Conservation (phyloP, 2,797 vertebrate genomes). For the Pterois miles region DNA sequence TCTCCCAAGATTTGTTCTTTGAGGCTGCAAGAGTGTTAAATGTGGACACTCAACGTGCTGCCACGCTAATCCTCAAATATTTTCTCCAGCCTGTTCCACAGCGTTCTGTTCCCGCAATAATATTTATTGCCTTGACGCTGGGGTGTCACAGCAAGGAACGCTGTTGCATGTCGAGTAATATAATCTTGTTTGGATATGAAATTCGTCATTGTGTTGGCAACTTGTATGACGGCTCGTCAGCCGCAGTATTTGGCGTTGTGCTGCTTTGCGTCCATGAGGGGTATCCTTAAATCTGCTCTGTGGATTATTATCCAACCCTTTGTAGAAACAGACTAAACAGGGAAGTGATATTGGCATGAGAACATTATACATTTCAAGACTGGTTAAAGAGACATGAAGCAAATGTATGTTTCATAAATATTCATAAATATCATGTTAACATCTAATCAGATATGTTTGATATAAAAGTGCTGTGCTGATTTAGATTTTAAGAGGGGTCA, state of each 20-base stretch:
- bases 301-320: slow-evolving; percentile 1
- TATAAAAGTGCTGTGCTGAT: background rate
- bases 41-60: slow-evolving; percentile 10
- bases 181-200: slow-evolving; percentile 11
- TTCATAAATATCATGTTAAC: background rate
- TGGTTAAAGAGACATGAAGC: slow-evolving; percentile 10
- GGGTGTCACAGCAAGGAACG: slow-evolving; percentile 4
- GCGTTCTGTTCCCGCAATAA: slow-evolving; percentile 16
- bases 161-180: slow-evolving; percentile 5
- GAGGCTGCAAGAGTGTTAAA: slow-evolving; percentile 3
- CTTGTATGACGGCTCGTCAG: slow-evolving; percentile 13
- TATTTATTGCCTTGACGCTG: background rate
- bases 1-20: slow-evolving; percentile 26
- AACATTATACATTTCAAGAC: slow-evolving; percentile 9
- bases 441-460: background rate
- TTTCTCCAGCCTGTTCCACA: slow-evolving; percentile 2
- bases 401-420: background rate
- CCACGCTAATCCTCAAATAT: slow-evolving; percentile 13
- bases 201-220: background rate
- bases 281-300: slow-evolving; percentile 75
- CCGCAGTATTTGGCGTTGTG: slow-evolving; percentile 14
- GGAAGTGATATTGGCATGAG: slow-evolving; percentile 5
- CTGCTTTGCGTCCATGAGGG: slow-evolving; percentile 84
- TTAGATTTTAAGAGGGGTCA: background rate
- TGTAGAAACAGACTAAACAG: slow-evolving; percentile 16